Conservation (phyloP, 92 coral and sea anemone genomes). For the Muricea muricata region DNA sequence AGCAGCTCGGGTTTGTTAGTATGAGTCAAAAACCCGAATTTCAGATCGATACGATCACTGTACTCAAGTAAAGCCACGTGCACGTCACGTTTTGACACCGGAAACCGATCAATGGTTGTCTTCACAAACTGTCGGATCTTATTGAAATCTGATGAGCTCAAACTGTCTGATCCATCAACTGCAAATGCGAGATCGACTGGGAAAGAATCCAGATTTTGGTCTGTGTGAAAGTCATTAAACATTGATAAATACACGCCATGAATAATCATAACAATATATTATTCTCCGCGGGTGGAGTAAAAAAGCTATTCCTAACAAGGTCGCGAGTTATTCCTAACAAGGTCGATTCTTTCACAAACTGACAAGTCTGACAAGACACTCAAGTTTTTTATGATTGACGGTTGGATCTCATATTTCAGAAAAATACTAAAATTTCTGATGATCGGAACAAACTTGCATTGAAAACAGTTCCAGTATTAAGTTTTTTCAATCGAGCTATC, state of each 20-base stretch:
- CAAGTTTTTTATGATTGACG: no score
- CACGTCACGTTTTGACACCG: slow-evolving; percentile 11
- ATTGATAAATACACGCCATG: not conserved
- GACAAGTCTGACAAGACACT: no score
- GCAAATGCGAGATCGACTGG: slow-evolving; percentile 76
- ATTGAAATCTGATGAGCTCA: slow-evolving; percentile 8
- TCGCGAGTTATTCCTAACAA: no score
- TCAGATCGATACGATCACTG: slow-evolving; percentile 2
- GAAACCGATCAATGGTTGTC: not conserved
- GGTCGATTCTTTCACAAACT: no score
- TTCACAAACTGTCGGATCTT: slow-evolving; percentile 13
- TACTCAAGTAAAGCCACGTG: slow-evolving; percentile 31
- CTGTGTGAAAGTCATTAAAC: slow-evolving; percentile 9
- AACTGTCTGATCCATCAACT: slow-evolving; percentile 27
- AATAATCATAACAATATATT: not conserved
- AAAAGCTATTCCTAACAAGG: no score
- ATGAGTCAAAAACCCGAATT: slow-evolving; percentile 8
- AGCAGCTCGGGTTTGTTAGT: slow-evolving; percentile 10
- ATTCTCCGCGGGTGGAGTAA: no score
- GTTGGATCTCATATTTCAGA: no score
- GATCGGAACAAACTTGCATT: no score
- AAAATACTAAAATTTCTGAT: no score
- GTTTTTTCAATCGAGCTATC: no score
- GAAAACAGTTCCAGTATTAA: no score
- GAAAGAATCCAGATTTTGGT: not conserved